Conservation (phyloP, 2,113 vertebrate species). For the Muscicapa adusta region DNA sequence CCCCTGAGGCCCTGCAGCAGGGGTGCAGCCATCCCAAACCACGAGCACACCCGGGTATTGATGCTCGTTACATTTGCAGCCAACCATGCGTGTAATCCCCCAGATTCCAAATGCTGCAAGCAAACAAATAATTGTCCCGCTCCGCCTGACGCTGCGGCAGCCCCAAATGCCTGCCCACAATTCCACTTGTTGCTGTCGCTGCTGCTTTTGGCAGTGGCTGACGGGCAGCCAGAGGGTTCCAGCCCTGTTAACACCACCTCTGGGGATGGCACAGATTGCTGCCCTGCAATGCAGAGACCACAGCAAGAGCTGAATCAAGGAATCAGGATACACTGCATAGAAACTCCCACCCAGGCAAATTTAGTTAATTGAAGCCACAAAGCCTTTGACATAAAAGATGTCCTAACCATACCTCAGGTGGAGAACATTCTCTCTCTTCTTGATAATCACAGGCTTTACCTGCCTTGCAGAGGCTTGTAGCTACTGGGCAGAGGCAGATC, state of each 20-base stretch:
- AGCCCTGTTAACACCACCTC: fast-evolving
- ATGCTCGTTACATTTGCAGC: neutral
- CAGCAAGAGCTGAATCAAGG: neutral
- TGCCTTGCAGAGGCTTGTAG: neutral
- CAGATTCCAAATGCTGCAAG: neutral
- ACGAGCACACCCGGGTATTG: neutral
- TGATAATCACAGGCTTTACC: neutral
- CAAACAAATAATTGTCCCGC: neutral
- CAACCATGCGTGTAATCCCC: neutral
- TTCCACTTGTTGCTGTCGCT: neutral
- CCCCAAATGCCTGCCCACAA: neutral
- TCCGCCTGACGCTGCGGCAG: neutral
- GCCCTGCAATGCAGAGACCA: fast-evolving
- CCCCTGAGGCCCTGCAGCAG: neutral
- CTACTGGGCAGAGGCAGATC: neutral
- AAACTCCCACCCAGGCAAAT: neutral
- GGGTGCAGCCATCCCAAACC: neutral
- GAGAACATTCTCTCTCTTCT: neutral
- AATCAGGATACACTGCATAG: neutral
- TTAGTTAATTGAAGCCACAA: neutral
- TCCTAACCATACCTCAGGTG: neutral
- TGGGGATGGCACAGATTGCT: fast-evolving
- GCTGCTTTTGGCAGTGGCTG: neutral
- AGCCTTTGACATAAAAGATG: neutral
- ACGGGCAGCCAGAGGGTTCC: neutral